Evolutionary conservation across 2,888 invertebrate species (phyloP), one percentile per base, ranked within the genome.

Genomic region (Leptothorax acervorum): DNA sequence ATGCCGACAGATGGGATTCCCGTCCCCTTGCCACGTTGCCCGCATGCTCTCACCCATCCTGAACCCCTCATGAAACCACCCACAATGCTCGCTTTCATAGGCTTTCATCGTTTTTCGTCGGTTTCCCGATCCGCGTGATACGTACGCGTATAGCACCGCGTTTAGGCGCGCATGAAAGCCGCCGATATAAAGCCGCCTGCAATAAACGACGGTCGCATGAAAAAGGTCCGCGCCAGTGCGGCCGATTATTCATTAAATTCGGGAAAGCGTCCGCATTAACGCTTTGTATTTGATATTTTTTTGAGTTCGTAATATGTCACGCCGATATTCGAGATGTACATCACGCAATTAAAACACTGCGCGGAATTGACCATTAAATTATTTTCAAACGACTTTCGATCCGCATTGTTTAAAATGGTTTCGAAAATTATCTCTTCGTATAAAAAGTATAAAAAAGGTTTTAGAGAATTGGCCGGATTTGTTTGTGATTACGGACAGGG

Each of bases 1-100:
- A 89, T 90, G 89, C 86, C 89, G 90, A 91, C 91, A 91, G 91
- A 91, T 91, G 91, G 91, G 91, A 90, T 86, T 85, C 90, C 74
- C 76, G 84, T 65, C 76, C 85, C 79, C 66, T 81, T 55, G 63
- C 60, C 57, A 83, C 76, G 84, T 83, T 85, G 82, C 83, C 84
- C 78, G 55, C 62, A 74, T 55, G 55, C 71, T 71, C 71, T 79
- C 48, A 15, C 62, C 62, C 84, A 28, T 57, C 63, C 82, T n/a
- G 18, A 57, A 18, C 42, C 84, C 62, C 87, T 82, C 83, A 79
- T 63, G 83, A 83, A 89, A 86, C 90, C 86, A 87, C 84, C 91
- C 87, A 86, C 86, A 86, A 85, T 90, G 87, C 85, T 86, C 89
- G 79, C 91, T 87, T 90, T 91, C 87, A 85, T 86, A 82, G 85